phyloP scores from a whole-genome alignment of 2,888 invertebrate species.

The Teleiodes luculella region DNA sequence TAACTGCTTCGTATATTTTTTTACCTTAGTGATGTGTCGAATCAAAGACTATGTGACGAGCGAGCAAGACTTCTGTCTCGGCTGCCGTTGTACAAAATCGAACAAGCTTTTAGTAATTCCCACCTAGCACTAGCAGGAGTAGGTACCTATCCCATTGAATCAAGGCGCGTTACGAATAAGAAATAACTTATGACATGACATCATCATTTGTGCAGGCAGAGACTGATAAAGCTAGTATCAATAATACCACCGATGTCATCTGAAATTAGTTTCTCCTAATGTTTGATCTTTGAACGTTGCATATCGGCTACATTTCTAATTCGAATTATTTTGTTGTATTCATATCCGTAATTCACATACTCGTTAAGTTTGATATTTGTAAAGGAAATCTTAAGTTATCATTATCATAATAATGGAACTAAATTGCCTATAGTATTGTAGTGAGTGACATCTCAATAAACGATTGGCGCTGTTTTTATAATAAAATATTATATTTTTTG shows the following conservation, averaged over 20 bases:
- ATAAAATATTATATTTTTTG: constrained; percentile 68
- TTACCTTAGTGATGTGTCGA: constrained; percentile 55
- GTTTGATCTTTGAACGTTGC: constrained; percentile 74
- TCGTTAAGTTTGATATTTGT: constrained; percentile 63
- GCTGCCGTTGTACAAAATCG: constrained; percentile 55
- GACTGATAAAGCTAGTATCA: constrained; percentile 53
- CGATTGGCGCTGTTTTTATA: constrained; percentile 65
- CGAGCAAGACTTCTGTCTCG: constrained; percentile 38
- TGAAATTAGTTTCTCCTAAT: constrained; percentile 54
- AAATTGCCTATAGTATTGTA: constrained; percentile 65
- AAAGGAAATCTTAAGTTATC: constrained; percentile 58
- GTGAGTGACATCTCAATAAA: constrained; percentile 62
- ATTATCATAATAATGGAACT: constrained; percentile 64
- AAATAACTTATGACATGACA: constrained; percentile 47
- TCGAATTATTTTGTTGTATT: constrained; percentile 71
- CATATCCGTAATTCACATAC: constrained; percentile 66
- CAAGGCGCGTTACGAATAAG: constrained; percentile 29
- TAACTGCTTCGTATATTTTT: constrained; percentile 61
- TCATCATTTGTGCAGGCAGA: constrained; percentile 40
- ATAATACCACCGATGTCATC: constrained; percentile 73
- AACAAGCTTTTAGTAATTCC: constrained; percentile 58
- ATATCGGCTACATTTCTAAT: constrained; percentile 77
- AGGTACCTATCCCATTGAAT: constrained; percentile 42
- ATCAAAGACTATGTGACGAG: constrained; percentile 38
- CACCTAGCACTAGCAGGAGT: constrained; percentile 44